Evolutionary conservation across 2,888 invertebrate genomes (phyloP), one percentile per base, ranked within the genome.

Genomic region (Leptopilina myrica): DNA sequence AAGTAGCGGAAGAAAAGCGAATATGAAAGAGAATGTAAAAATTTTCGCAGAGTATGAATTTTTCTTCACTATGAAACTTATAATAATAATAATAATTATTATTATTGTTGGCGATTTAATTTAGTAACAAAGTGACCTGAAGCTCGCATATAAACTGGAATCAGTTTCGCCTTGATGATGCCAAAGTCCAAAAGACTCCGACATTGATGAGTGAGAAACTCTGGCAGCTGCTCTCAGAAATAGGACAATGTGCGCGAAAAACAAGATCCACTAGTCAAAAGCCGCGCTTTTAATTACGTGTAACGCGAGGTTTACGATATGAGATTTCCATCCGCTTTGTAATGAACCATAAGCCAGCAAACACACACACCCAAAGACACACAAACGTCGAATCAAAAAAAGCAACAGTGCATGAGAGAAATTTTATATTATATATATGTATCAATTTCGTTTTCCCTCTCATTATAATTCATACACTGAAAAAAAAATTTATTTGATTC

Each of bases 121-220:
- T 62, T 56, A 53, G 33, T 33, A 33, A 33, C 33, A 33, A 33
- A 14, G 26, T n/a, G 33, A 15, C 26, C 15, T 53, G 14, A 73
- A 73, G 56, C 73, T 56, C 33, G 33, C 33, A 33, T 33, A 8
- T 11, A 49, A 14, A 56, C 56, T 73, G 73, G 40, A 56, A 56
- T 49, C 69, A 73, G 12, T 14, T 69, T 53, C 14, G 26, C 7
- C 7, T 53, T 14, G 14, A 33, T 12, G 53, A 56, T 73, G 56
- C 15, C 56, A 73, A 73, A 73, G 73, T 73, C 56, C 26, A 69
- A 53, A 49, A 20, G 20, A 49, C n/a, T 56, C 33, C n/a, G 56
- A 56, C 73, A 56, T 56, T 33, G 73, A 73, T 73, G 69, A 69
- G 69, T 73, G 53, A 73, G 26, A 69, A 49, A 73, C 56, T 73